Percentiles rank a stretch among this genome's conserved stretches.
phyloP scores from a whole-genome alignment of 2,113 vertebrate genomes.

The Eidolon helvum region DNA sequence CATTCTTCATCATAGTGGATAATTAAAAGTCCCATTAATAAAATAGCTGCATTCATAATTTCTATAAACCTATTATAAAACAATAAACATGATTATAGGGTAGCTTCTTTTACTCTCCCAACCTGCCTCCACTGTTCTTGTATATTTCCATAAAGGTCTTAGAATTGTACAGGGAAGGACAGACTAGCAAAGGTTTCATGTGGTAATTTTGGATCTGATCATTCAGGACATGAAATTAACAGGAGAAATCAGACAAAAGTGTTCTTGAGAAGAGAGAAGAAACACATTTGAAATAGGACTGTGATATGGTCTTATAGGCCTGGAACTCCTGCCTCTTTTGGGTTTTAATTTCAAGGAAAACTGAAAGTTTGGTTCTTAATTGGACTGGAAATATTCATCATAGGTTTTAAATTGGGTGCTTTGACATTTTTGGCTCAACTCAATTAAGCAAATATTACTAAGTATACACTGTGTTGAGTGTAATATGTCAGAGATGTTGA shows the following conservation, averaged over 20 bases:
- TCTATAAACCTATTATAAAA: slow-evolving; percentile 85
- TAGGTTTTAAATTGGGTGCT: neutral
- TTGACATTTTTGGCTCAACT: slow-evolving; percentile 38
- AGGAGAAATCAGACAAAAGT: slow-evolving; percentile 25
- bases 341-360: slow-evolving; percentile 48
- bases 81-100: slow-evolving; percentile 75
- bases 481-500: neutral
- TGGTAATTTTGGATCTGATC: slow-evolving; percentile 43
- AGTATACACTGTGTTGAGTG: neutral
- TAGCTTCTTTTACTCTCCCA: slow-evolving; percentile 19
- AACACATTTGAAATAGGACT: neutral
- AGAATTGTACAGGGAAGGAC: slow-evolving; percentile 25
- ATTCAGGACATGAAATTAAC: slow-evolving; percentile 35
- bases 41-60: slow-evolving; percentile 89
- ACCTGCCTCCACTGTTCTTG: slow-evolving; percentile 21
- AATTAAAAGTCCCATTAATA: slow-evolving; percentile 95
- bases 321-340: neutral
- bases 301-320: neutral
- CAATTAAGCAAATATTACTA: neutral
- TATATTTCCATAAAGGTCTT: slow-evolving; percentile 50
- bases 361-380: neutral
- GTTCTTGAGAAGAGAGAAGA: slow-evolving; percentile 33
- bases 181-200: slow-evolving; percentile 12
- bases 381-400: slow-evolving; percentile 22
- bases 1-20: slow-evolving; percentile 89